Base-by-base conservation (phyloP, 2,797 vertebrate species). In the Eupleurogrammus muticus region DNA sequence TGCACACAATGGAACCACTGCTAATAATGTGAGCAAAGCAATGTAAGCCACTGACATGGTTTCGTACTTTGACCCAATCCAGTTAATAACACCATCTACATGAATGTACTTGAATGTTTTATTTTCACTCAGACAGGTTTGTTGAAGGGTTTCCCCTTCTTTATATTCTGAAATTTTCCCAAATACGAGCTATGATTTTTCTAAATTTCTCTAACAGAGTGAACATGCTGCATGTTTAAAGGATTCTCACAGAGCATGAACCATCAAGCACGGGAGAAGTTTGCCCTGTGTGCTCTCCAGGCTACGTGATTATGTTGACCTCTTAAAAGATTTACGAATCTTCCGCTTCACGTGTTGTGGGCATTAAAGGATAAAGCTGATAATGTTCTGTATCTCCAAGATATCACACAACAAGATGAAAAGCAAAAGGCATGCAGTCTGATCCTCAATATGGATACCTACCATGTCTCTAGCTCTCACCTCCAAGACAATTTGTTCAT, bases 11-110 rank as follows among this genome's bases (percentile, higher is more conserved):
- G 48, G 35, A 44, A 35, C 23, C 35, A 24, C 63, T 28, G 32
- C 12, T 21, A 67, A 60, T 42, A 52, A 78, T 44, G 13, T 58
- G 60, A 76, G 40, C 59, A 23, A 62, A 54, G 50, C n/a, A 67
- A 34, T 19, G 53, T 35, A 59, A 57, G 32, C 17, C 32, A 65
- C 21, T 55, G 20, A 35, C 2, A 34, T 40, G 36, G 62, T 61
- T 57, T 50, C 34, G 62, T 57, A 9, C 65, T 73, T 20, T 59
- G 60, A 59, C 20, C n/a, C 36, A 50, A 7, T 75, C 36, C 34
- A 46, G 42, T 61, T 73, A 54, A 57, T 51, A 54, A 40, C 17
- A 46, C 35, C 36, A 17, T 53, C 36, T 75, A 49, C 21, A 40
- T 10, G 10, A 66, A 8, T 40, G 12, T 28, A 28, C 28, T 28